These are phyloP conservation scores for Holcopasites calliopsidis DNA, from an alignment of 1,140 invertebrate genomes.

Conservation along the genomic window DNA sequence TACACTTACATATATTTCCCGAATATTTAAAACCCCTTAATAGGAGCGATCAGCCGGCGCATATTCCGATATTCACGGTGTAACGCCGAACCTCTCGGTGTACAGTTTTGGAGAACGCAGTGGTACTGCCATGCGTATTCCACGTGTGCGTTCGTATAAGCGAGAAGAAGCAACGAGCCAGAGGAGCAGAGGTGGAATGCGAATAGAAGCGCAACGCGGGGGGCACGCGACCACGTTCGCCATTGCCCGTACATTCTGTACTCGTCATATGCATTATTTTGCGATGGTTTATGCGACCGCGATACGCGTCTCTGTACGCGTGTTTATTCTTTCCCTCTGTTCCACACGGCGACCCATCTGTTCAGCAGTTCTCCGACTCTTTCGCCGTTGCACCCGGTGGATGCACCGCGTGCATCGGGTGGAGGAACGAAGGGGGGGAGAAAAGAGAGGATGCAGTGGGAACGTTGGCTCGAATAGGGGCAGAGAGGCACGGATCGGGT, in stretches of 20 bases:
- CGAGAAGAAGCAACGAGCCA: background rate
- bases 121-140: too few species aligned
- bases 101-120: too few species aligned
- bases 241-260: slow-evolving; percentile 53
- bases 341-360: slow-evolving; percentile 21
- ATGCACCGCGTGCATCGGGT: background rate
- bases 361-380: slow-evolving; percentile 18
- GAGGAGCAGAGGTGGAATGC: background rate
- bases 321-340: slow-evolving; percentile 44
- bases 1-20: slow-evolving; percentile 2
- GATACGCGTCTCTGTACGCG: slow-evolving; percentile 46
- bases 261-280: slow-evolving; percentile 72
- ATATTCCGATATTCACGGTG: slow-evolving; percentile 34
- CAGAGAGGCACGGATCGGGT: slow-evolving; percentile 23
- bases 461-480: slow-evolving; percentile 43
- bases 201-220: slow-evolving; percentile 22
- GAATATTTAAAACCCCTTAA: slow-evolving; percentile 34
- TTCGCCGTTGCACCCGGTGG: slow-evolving; percentile 19
- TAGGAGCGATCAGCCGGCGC: slow-evolving; percentile 18
- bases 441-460: slow-evolving; percentile 39
- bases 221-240: slow-evolving; percentile 52
- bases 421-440: background rate
- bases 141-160: background rate
- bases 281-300: slow-evolving; percentile 63
- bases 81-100: slow-evolving; percentile 26